Base-by-base conservation (phyloP, 2,797 vertebrate species). In the Zenarchopterus dispar region DNA sequence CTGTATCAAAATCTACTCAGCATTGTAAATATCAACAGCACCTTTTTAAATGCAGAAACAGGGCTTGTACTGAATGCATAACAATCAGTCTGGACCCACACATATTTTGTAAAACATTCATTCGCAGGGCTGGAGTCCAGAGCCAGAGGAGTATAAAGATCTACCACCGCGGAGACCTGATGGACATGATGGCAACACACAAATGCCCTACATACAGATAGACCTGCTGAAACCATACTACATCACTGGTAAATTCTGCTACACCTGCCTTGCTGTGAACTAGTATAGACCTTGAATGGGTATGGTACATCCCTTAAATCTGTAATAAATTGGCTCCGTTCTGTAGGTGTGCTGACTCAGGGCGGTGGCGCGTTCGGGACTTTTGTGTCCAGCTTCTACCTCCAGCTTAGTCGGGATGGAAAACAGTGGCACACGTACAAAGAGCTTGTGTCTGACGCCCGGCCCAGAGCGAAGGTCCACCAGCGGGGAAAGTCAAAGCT, bases 321-420 rank as follows among this genome's bases (percentile, higher is more conserved):
- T n/a, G 52, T 36, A 4, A 11, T 22, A 18, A 10, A 3, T 6
- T 6, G 24, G 59, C 5, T 33, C 2, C 18, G 0, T n/a, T 36
- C 24, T 39, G 0, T 8, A 96, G 96, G 96, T 18, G 76, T 96
- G 51, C 64, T 95, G 4, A 86, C 91, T 8, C 95, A 94, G 83
- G 95, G 92, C 1, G 89, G 94, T 0, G 93, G 91, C 0, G 77
- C 58, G 13, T 93, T 92, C 0, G 82, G 86, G 0, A 81, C 93
- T 0, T 94, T 88, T 1, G 82, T 94, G 26, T 92, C 93, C 48
- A 92, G 93, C 70, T 96, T 96, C 84, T 93, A 88, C 31, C 91
- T 98, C 8, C 94, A 94, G 89, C 94, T 97, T 81, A 96, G 96
- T 67, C 58, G 5, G 0, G 91, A 96, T 2, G 92, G 92, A 8